Evolutionary conservation across 2,113 vertebrate species (phyloP).

Genomic region (Tragulus kanchil): DNA sequence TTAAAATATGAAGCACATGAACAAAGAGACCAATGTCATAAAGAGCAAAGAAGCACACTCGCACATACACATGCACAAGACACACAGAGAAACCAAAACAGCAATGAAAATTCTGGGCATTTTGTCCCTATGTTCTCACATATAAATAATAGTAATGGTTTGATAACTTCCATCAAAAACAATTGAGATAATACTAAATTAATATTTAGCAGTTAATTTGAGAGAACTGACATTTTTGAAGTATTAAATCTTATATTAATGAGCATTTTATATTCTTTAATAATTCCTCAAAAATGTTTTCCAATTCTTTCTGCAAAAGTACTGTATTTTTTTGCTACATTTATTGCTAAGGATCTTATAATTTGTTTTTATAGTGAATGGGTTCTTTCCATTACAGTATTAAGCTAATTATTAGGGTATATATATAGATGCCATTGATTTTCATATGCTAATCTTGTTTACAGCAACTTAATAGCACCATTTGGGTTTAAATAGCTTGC

Average conservation of each 20-base stretch:
- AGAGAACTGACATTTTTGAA: background rate
- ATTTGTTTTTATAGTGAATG: background rate
- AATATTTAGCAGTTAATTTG: background rate
- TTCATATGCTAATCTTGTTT: background rate
- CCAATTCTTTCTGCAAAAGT: background rate
- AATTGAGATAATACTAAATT: background rate
- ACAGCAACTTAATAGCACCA: background rate
- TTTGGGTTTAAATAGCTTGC: background rate
- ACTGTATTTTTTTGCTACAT: background rate
- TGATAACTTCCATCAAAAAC: background rate
- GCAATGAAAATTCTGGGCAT: background rate
- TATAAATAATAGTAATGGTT: background rate
- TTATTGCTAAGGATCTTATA: background rate
- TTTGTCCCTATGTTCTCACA: background rate
- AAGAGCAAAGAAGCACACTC: background rate
- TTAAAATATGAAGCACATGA: background rate
- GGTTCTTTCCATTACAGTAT: background rate
- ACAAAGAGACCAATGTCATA: background rate
- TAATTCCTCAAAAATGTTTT: background rate
- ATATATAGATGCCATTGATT: background rate
- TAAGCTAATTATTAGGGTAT: background rate
- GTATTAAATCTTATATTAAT: background rate
- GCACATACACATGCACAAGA: background rate
- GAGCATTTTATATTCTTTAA: background rate
- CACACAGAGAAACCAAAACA: background rate